Evolutionary conservation across 2,888 invertebrate genomes (phyloP).

Genomic region (Pharmacophagus antenor): DNA sequence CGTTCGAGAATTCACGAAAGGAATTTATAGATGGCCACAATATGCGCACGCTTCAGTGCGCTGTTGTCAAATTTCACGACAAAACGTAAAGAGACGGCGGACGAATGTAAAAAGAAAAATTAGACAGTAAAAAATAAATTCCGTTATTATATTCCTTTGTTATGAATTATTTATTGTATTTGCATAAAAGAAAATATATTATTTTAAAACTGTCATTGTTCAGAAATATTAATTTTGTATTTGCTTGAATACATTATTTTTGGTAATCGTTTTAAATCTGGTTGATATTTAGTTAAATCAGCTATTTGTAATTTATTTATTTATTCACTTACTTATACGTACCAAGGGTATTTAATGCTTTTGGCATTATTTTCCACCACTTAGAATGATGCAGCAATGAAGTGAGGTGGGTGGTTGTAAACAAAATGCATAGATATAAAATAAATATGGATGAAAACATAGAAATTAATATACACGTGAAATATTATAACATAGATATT

Average conservation of each 20-base stretch:
- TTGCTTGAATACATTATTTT: background rate
- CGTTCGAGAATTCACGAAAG: slow-evolving; percentile 13
- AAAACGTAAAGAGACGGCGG: slow-evolving; percentile 22
- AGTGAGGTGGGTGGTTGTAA: too few species aligned
- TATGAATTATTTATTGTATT: background rate
- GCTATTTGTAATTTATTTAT: too few species aligned
- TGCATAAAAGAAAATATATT: background rate
- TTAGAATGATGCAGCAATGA: too few species aligned
- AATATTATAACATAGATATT: too few species aligned
- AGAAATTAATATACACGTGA: too few species aligned
- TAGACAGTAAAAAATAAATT: slow-evolving; percentile 21
- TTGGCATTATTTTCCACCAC: too few species aligned
- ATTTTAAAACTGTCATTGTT: background rate
- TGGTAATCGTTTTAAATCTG: background rate
- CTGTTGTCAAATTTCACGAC: slow-evolving; percentile 20
- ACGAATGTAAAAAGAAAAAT: slow-evolving; percentile 11
- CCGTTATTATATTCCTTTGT: slow-evolving; percentile 19
- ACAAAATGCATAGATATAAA: too few species aligned
- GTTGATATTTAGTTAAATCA: too few species aligned
- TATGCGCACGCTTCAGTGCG: slow-evolving; percentile 17
- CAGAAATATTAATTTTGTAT: background rate
- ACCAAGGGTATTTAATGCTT: too few species aligned
- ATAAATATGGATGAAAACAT: too few species aligned
- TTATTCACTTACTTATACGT: too few species aligned
- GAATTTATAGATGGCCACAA: slow-evolving; percentile 4